Evolutionary conservation across 2,797 vertebrate genomes (phyloP), one percentile per base, ranked within the genome.

Genomic region (Ctenochaetus hawaiiensis): DNA sequence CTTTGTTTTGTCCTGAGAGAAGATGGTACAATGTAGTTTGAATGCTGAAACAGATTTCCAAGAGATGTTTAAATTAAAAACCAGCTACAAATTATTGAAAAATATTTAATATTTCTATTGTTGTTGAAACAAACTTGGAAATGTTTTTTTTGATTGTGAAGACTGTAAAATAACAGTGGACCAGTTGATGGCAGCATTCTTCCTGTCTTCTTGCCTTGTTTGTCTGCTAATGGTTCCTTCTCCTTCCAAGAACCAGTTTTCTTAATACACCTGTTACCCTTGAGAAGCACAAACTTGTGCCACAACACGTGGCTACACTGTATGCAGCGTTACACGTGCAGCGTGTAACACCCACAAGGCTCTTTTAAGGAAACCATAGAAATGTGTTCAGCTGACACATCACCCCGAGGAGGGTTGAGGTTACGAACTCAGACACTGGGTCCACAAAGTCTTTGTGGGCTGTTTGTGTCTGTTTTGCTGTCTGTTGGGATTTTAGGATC

Each of bases 111-210:
- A 16, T 7, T 34, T 48, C 14, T 11, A 37, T 39, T 45, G 2
- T 30, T 57, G 3, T 68, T n/a, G 10, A 59, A 75, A 53, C 54
- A 1, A 65, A 49, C 59, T 65, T 22, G 11, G 10, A 34, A 67
- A 34, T n/a, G 37, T 8, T 16, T 45, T 43, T 66, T 9, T 47
- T 66, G 30, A 34, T 18, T 34, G n/a, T 53, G 3, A 20, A 14
- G 30, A 8, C 12, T 62, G 51, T 69, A 64, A 60, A 63, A 47
- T 16, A 67, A 39, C 41, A 64, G 1, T 23, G 12, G 34, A 48
- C 70, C 77, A 72, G 52, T 18, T 68, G 52, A 63, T 71, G 67
- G 53, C 71, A 76, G 67, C n/a, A 44, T 47, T 70, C 34, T 17
- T 51, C 17, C 67, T 47, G n/a, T 56, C 68, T 10, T 4, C 26